Evolutionary conservation across 2,888 invertebrate genomes (phyloP).

Genomic region (Apoda limacodes): DNA sequence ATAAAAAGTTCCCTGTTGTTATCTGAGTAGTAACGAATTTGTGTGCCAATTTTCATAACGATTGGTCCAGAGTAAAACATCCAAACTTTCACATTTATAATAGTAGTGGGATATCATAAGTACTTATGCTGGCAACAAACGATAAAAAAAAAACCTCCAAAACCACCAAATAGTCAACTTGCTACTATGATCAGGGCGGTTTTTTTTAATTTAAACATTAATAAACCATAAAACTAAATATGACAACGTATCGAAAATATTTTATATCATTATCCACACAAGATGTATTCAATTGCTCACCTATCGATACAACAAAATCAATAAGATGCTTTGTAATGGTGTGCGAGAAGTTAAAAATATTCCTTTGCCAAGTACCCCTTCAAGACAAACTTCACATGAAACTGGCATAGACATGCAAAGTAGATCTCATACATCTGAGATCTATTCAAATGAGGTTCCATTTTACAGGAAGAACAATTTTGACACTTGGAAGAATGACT

Average conservation of each 20-base stretch:
- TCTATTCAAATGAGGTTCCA: conserved; percentile 57
- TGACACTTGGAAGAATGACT: conserved; percentile 63
- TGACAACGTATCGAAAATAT: conserved; percentile 62
- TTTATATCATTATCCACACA: conserved; percentile 63
- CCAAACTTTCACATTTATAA: too few relatives aligned
- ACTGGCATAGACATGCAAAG: conserved; percentile 56
- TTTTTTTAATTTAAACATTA: too few relatives aligned
- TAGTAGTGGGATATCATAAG: too few relatives aligned
- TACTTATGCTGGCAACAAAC: too few relatives aligned
- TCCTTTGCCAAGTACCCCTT: conserved; percentile 17
- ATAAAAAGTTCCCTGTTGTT: too few relatives aligned
- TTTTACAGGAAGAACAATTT: conserved; percentile 60
- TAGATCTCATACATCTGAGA: conserved; percentile 37
- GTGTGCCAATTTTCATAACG: too few relatives aligned
- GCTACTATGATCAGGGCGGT: too few relatives aligned
- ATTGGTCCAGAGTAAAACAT: too few relatives aligned
- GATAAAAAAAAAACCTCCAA: too few relatives aligned
- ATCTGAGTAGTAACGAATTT: too few relatives aligned
- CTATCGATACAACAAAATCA: conserved; percentile 40
- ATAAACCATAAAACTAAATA: conserved; percentile 50
- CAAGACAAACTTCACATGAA: conserved; percentile 21
- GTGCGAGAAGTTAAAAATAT: conserved; percentile 22
- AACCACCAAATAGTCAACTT: too few relatives aligned
- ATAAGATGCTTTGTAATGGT: conserved; percentile 32
- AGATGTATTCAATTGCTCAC: conserved; percentile 22